Conservation (phyloP, 2,113 vertebrate species). For the Saguinus imperator region DNA sequence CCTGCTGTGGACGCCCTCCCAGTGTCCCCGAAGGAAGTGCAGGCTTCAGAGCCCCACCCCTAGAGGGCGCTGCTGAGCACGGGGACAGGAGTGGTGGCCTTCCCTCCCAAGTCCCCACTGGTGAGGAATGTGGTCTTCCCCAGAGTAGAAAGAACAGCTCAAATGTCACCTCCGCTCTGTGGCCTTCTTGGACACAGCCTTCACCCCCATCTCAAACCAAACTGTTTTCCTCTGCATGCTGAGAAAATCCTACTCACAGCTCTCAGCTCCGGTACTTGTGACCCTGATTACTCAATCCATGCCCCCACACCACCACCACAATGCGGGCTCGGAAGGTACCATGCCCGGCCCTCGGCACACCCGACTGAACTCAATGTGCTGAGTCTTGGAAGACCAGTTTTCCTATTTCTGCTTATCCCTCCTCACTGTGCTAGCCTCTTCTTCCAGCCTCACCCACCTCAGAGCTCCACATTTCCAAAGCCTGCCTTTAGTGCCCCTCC, state of each 20-base stretch:
- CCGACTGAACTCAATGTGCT: neutral
- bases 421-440: neutral
- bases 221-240: neutral
- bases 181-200: neutral
- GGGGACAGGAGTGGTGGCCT: neutral
- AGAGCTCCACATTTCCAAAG: neutral
- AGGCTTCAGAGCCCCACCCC: neutral
- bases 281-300: neutral
- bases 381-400: neutral
- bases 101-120: neutral
- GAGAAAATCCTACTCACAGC: neutral
- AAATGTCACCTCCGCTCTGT: neutral
- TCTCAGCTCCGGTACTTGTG: neutral
- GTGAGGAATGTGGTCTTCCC: neutral
- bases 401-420: neutral
- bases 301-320: too few relatives aligned
- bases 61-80: neutral
- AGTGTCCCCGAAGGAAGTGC: neutral
- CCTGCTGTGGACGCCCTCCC: neutral
- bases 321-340: accelerated
- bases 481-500: neutral
- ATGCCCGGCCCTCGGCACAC: neutral
- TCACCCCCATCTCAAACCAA: neutral
- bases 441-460: neutral
- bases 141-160: neutral